A percentile compares a stretch with the other conserved stretches of the same genome.
Conservation (phyloP, 1,140 invertebrate species). For the Vanessa tameamea region DNA sequence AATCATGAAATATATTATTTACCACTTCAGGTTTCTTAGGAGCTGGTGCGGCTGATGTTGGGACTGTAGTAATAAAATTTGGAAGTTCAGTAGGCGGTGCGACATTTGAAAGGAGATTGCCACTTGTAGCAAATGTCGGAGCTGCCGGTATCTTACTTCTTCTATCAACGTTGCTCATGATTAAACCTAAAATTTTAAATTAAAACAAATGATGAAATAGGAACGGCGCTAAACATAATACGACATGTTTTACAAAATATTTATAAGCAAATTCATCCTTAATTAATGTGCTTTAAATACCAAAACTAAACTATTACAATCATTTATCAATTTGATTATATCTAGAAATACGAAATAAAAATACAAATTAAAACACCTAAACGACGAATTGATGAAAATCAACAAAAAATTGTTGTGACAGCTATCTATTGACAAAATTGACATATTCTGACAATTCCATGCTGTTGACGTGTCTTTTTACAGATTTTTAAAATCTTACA, state of each 20-base stretch:
- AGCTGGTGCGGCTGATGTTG: constrained; percentile 35
- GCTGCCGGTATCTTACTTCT: constrained; percentile 63
- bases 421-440: constrained; percentile 29
- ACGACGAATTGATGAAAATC: constrained; percentile 12
- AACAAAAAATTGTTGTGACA: constrained; percentile 34
- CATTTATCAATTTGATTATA: neutral
- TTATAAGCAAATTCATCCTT: neutral
- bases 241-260: neutral
- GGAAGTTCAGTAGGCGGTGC: constrained; percentile 82
- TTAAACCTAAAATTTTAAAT: constrained; percentile 21
- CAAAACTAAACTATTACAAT: neutral
- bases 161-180: constrained; percentile 64
- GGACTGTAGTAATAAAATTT: constrained; percentile 76
- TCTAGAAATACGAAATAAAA: neutral
- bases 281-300: neutral
- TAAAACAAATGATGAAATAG: neutral
- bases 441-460: constrained; percentile 29
- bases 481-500: neutral
- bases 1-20: constrained; percentile 2
- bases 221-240: neutral
- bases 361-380: constrained; percentile 5
- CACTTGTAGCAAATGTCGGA: constrained; percentile 57
- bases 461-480: constrained; percentile 34
- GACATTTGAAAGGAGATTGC: constrained; percentile 82
- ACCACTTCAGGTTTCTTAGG: constrained; percentile 37